Conservation (phyloP, 2,888 invertebrate species). For the Sceliomorpha sp. region DNA sequence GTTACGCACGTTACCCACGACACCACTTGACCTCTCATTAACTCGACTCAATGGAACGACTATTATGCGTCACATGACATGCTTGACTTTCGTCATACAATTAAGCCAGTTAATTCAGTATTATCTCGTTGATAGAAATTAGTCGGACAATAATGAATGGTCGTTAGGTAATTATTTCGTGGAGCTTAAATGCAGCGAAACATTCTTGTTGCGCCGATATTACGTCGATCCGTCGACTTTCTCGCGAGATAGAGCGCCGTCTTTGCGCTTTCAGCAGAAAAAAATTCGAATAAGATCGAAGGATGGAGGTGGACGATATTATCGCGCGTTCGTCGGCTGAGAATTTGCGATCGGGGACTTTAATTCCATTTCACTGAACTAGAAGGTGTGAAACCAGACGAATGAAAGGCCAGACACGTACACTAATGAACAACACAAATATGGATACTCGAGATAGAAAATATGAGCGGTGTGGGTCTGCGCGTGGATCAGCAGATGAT, state of each 20-base stretch:
- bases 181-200: slow-evolving; percentile 28
- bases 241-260: no score
- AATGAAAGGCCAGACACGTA: slow-evolving; percentile 63
- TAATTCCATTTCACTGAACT: slow-evolving; percentile 46
- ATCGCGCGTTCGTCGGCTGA: slow-evolving; percentile 4
- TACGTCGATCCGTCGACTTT: no score
- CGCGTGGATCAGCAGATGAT: slow-evolving; percentile 68
- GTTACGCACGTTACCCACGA: slow-evolving; percentile 60
- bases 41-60: slow-evolving; percentile 45
- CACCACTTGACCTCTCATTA: slow-evolving; percentile 61
- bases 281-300: no score
- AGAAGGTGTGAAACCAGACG: slow-evolving; percentile 70
- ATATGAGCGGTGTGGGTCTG: slow-evolving; percentile 58
- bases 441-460: slow-evolving; percentile 55
- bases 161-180: slow-evolving; percentile 42
- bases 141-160: slow-evolving; percentile 31
- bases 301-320: no score
- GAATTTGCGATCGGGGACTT: slow-evolving; percentile 41
- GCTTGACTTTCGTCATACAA: slow-evolving; percentile 45
- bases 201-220: no score
- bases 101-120: slow-evolving; percentile 50
- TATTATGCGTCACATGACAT: slow-evolving; percentile 44
- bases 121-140: slow-evolving; percentile 48
- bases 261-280: no score
- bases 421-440: slow-evolving; percentile 27